Percentiles rank a stretch among this genome's conserved stretches.
Evolutionary conservation across 2,888 invertebrate species (phyloP).

Genomic region (Cephus rjabovi): DNA sequence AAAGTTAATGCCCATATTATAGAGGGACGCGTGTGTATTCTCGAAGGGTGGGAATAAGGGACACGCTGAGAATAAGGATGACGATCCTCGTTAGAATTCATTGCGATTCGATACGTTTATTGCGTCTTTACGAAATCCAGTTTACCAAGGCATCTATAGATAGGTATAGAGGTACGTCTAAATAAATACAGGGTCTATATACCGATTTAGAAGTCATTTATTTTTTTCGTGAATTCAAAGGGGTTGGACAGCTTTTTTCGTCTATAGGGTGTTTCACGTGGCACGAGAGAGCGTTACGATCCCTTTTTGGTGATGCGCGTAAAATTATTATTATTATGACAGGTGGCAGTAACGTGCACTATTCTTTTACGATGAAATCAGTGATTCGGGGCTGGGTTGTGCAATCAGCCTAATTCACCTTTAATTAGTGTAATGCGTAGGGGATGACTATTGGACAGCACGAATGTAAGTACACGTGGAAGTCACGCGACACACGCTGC

Average conservation of each 20-base stretch:
- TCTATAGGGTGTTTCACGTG: background rate
- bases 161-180: background rate
- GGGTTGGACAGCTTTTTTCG: background rate
- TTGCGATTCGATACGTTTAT: background rate
- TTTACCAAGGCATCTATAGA: background rate
- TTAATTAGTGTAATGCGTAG: constrained; percentile 57
- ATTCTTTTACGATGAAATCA: constrained; percentile 7
- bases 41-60: background rate
- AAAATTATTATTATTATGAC: background rate
- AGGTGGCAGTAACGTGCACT: background rate
- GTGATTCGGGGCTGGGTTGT: background rate
- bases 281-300: background rate
- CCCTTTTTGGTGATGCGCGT: background rate
- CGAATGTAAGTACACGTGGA: constrained; percentile 40
- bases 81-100: background rate
- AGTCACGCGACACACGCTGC: constrained; percentile 48
- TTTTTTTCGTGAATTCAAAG: background rate
- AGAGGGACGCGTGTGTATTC: background rate
- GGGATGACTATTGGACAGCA: constrained; percentile 22
- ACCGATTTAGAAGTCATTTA: background rate
- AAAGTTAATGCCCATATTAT: background rate
- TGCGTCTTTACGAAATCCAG: background rate
- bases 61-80: background rate
- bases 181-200: background rate
- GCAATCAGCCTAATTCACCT: constrained; percentile 52